phyloP scores from a whole-genome alignment of 2,888 invertebrate species.

The Mythimna lalbum region DNA sequence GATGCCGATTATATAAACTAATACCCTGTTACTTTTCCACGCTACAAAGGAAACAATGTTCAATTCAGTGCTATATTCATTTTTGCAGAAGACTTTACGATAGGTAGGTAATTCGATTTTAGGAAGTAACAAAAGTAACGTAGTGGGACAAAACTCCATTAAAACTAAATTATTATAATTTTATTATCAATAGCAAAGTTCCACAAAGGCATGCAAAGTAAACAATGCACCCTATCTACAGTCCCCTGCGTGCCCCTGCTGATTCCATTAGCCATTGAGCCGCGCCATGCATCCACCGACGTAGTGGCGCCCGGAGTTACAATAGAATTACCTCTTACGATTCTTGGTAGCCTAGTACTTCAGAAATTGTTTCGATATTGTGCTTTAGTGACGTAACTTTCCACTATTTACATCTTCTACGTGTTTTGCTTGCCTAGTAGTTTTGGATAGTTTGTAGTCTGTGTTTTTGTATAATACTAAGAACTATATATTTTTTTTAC shows the following conservation, averaged over 20 bases:
- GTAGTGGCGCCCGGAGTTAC: conserved; percentile 23
- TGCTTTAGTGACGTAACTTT: conserved; percentile 46
- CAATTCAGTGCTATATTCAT: neutral
- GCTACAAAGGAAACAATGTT: neutral
- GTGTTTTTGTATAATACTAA: neutral
- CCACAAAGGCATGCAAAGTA: conserved; percentile 15
- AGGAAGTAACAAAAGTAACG: conserved; percentile 1
- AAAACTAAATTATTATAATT: conserved; percentile 24
- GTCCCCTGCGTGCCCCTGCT: conserved; percentile 39
- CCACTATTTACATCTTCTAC: conserved; percentile 31
- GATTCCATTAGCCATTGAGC: conserved; percentile 37
- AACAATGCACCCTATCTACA: conserved; percentile 42
- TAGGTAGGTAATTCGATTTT: conserved; percentile 11
- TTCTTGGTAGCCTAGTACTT: conserved; percentile 53
- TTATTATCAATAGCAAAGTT: conserved; percentile 11
- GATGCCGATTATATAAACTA: conserved; percentile 18
- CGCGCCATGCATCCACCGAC: conserved; percentile 26
- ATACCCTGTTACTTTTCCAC: conserved; percentile 1
- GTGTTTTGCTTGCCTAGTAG: conserved; percentile 39
- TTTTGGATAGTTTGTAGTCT: conserved; percentile 38
- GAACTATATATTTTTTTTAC: neutral
- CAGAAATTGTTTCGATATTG: conserved; percentile 52
- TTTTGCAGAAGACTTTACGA: neutral
- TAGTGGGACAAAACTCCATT: neutral
- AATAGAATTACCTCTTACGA: conserved; percentile 20